phyloP scores from a whole-genome alignment of 2,888 invertebrate species.

The Hyppa rectilinea region DNA sequence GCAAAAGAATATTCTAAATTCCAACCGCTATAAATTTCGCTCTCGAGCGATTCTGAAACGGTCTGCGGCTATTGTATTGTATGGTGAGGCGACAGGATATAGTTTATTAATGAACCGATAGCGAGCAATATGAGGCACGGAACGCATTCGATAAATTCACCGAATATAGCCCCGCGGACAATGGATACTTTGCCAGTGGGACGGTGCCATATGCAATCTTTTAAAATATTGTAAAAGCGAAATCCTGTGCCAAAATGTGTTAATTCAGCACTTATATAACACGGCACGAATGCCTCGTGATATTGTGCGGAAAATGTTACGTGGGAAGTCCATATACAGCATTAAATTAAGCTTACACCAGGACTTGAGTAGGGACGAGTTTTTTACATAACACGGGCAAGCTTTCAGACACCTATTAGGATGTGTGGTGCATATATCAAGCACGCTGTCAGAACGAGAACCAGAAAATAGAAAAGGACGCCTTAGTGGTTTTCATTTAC shows the following conservation, averaged over 20 bases:
- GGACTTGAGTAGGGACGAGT: constrained; percentile 66
- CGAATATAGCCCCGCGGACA: constrained; percentile 79
- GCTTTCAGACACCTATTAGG: constrained; percentile 66
- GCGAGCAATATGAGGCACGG: constrained; percentile 79
- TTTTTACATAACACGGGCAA: constrained; percentile 69
- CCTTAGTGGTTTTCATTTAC: constrained; percentile 15
- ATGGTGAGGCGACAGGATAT: constrained; percentile 78
- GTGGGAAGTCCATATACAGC: constrained; percentile 72
- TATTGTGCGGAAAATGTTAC: constrained; percentile 78
- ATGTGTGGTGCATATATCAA: constrained; percentile 60
- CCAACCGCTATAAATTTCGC: constrained; percentile 79
- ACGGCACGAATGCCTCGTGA: constrained; percentile 72
- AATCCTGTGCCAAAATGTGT: constrained; percentile 82
- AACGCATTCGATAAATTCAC: constrained; percentile 81
- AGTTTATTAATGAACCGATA: constrained; percentile 87
- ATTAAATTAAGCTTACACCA: constrained; percentile 80
- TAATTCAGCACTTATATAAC: constrained; percentile 81
- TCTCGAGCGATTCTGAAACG: constrained; percentile 77
- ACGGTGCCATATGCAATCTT: constrained; percentile 77
- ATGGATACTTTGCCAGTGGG: constrained; percentile 76
- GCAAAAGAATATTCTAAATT: constrained; percentile 72
- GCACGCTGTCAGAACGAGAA: constrained; percentile 50
- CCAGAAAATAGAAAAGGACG: constrained; percentile 56
- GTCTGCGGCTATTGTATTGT: constrained; percentile 79
- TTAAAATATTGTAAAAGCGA: constrained; percentile 81